These are phyloP conservation scores for Pseudonaja textilis DNA, from an alignment of 2,113 vertebrate species.

Conservation along the genomic window DNA sequence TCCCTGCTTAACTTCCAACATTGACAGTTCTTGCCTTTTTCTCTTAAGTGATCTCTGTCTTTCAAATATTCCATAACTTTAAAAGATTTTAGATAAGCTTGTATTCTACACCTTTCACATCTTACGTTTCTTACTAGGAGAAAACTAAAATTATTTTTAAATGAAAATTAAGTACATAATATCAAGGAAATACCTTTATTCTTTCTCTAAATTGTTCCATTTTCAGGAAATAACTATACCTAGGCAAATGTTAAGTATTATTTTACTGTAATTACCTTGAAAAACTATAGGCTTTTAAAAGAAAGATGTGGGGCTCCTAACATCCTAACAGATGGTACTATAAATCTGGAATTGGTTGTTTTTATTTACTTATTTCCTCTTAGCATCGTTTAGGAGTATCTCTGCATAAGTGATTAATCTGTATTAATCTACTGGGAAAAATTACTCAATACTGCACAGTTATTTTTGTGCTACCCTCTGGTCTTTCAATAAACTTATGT, in stretches of 20 bases:
- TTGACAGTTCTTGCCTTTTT: not conserved
- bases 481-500: not conserved
- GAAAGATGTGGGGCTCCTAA: not conserved
- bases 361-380: not conserved
- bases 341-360: not conserved
- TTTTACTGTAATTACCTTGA: not conserved
- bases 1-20: not conserved
- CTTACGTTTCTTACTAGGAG: not conserved
- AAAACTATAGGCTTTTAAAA: not conserved
- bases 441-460: not conserved
- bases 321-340: not conserved
- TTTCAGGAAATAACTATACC: not conserved
- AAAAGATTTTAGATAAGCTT: not conserved
- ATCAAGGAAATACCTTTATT: not conserved
- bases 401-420: not conserved
- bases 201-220: not conserved
- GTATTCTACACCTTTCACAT: not conserved
- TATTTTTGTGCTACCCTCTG: not conserved
- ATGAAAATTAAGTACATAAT: not conserved
- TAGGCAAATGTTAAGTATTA: not conserved
- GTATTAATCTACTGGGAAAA: not conserved
- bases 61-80: not conserved
- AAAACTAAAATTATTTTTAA: not conserved
- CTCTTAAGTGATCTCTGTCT: not conserved
- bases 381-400: not conserved